Percentiles rank a stretch among this genome's conserved stretches.
Evolutionary conservation across 2,888 invertebrate species (phyloP).

Genomic region (Gymnoscelis rufifasciata): DNA sequence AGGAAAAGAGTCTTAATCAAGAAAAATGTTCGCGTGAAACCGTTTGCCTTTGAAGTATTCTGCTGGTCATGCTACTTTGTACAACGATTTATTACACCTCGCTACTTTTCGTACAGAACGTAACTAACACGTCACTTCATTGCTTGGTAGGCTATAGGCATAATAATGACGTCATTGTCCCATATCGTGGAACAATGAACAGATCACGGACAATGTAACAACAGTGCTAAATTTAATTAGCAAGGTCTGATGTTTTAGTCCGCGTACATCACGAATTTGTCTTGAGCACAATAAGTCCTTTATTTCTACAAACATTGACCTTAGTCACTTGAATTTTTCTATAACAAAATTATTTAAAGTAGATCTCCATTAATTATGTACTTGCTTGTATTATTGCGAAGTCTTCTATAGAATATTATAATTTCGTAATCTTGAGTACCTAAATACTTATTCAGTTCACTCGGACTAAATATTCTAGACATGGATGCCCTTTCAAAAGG

Average conservation of each 20-base stretch:
- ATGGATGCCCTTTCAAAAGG: too few relatives aligned
- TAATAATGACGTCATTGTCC: slow-evolving; percentile 16
- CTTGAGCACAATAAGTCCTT: slow-evolving; percentile 5
- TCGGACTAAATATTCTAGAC: too few relatives aligned
- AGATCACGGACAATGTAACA: slow-evolving; percentile 21
- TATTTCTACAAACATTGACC: slow-evolving; percentile 4
- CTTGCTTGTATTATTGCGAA: too few relatives aligned
- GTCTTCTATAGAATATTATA: too few relatives aligned
- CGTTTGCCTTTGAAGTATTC: background rate
- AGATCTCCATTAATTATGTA: too few relatives aligned
- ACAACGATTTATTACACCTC: background rate
- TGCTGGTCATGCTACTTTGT: slow-evolving; percentile 1
- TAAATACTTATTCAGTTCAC: too few relatives aligned
- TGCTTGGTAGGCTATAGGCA: slow-evolving; percentile 2
- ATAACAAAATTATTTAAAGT: too few relatives aligned
- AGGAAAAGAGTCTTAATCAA: too few relatives aligned
- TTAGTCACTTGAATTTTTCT: background rate
- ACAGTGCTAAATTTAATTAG: slow-evolving; percentile 24
- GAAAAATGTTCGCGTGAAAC: too few relatives aligned
- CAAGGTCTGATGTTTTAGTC: slow-evolving; percentile 18
- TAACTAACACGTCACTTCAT: slow-evolving; percentile 3
- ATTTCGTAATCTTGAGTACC: too few relatives aligned
- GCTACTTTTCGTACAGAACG: background rate
- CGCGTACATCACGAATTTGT: slow-evolving; percentile 14
- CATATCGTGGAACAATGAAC: slow-evolving; percentile 26